Evolutionary conservation across 2,888 invertebrate species (phyloP), one percentile per base, ranked within the genome.

Genomic region (Dynastes grantii): DNA sequence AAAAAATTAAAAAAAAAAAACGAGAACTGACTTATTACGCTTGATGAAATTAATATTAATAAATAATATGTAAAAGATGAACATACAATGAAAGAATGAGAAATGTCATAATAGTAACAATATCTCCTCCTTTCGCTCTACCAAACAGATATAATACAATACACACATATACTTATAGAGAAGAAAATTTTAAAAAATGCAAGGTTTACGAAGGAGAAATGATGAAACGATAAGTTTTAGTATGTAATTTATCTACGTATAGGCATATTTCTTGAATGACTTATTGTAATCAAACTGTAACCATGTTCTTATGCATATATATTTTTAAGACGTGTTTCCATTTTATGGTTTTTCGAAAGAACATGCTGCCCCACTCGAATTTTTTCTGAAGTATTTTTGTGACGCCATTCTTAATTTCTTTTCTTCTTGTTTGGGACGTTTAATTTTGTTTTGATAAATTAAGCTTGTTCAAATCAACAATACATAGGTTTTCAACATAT

Each of bases 21-120:
- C 61, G 80, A 78, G 81, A 81, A 82, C 81, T 80, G 80, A 81
- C 80, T 80, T 82, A 85, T 84, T 87, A 87, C 86, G 87, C 87
- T 87, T 87, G 84, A 83, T 84, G 81, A 84, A 49, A 70, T 27
- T 70, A 70, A 67, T 40, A 67, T 45, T 45, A 63, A 63, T 29
- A 11, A 63, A 29, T 27, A 58, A 58, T 22, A 58, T 55, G 22
- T 58, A 58, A 58, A 58, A 58, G 16, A 22, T 8, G 55, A 58
- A 58, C 16, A 22, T 29, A 29, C 32, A 40, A 65, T 65, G 65
- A 65, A 9, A 65, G n/a, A 4, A 65, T 45, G 45, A 45, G 45
- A 45, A 45, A 45, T 45, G 45, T 45, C 45, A 45, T 27, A 11
- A 51, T 27, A 29, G 29, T 51, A 68, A 83, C 81, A 84, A 83